These are phyloP conservation scores for Coecobrya sp. DNA, from an alignment of 2,888 invertebrate genomes.

Conservation along the genomic window DNA sequence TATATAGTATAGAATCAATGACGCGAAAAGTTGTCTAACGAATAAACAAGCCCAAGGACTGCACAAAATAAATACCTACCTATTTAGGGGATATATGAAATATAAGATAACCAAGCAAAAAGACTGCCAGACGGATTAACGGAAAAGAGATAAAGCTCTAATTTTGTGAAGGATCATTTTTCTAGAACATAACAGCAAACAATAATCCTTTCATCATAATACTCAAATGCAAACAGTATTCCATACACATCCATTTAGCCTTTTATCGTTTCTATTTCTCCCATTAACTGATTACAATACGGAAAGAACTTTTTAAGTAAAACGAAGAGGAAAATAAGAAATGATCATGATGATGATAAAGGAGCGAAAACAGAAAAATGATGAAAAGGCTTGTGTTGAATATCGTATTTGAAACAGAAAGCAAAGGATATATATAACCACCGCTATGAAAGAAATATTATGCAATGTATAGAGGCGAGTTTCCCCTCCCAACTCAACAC, in stretches of 20 bases:
- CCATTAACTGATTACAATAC: slow-evolving; percentile 80
- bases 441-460: background rate
- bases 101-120: no score
- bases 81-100: background rate
- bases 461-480: background rate
- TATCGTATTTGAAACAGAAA: background rate
- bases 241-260: slow-evolving; percentile 34
- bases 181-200: background rate
- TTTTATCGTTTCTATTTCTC: slow-evolving; percentile 76
- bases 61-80: background rate
- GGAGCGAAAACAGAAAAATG: slow-evolving; percentile 33
- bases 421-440: no score
- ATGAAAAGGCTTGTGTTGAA: no score
- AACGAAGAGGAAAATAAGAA: slow-evolving; percentile 12
- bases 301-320: slow-evolving; percentile 55
- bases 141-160: no score
- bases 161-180: no score
- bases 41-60: slow-evolving; percentile 10
- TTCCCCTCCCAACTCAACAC: slow-evolving; percentile 27
- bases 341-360: slow-evolving; percentile 39
- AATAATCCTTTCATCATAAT: slow-evolving; percentile 10
- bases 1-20: slow-evolving; percentile 60
- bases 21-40: slow-evolving; percentile 48
- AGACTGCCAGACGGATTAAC: no score
- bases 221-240: background rate